A percentile compares a stretch with the other conserved stretches of the same genome.
Evolutionary conservation across 2,797 vertebrate species (phyloP).

Genomic region (Luscinia megarhynchos): DNA sequence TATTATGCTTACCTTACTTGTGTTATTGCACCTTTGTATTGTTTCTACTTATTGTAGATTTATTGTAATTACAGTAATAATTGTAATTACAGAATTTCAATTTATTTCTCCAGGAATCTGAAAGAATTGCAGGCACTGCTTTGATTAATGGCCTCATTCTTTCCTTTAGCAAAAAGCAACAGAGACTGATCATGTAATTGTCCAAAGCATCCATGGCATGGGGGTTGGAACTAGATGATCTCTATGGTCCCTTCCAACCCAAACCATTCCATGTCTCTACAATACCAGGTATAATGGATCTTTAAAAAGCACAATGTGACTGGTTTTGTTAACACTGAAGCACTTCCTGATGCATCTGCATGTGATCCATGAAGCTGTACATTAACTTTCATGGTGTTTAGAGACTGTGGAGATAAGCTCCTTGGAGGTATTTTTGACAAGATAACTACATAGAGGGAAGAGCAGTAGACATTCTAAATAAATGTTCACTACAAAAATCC

Average conservation of each 20-base stretch:
- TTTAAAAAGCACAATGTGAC: background rate
- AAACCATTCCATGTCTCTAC: background rate
- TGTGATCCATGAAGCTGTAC: background rate
- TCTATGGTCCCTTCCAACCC: background rate
- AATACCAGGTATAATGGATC: background rate
- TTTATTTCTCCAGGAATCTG: background rate
- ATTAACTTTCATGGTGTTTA: background rate
- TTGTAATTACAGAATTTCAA: background rate
- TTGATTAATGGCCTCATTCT: background rate
- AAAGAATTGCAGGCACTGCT: background rate
- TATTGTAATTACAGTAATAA: background rate
- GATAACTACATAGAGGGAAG: background rate
- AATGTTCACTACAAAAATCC: background rate
- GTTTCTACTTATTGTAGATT: background rate
- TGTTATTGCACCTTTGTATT: background rate
- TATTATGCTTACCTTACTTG: background rate
- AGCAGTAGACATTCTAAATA: background rate
- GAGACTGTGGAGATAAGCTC: background rate
- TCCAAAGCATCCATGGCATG: background rate
- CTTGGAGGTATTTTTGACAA: background rate
- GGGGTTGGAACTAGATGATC: background rate
- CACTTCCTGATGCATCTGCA: background rate
- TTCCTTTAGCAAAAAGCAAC: background rate
- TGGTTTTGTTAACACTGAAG: background rate
- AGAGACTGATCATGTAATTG: background rate